These are phyloP conservation scores for Diadema setosum DNA, from an alignment of 35 echinoderm and acorn worm genomes.

Conservation along the genomic window DNA sequence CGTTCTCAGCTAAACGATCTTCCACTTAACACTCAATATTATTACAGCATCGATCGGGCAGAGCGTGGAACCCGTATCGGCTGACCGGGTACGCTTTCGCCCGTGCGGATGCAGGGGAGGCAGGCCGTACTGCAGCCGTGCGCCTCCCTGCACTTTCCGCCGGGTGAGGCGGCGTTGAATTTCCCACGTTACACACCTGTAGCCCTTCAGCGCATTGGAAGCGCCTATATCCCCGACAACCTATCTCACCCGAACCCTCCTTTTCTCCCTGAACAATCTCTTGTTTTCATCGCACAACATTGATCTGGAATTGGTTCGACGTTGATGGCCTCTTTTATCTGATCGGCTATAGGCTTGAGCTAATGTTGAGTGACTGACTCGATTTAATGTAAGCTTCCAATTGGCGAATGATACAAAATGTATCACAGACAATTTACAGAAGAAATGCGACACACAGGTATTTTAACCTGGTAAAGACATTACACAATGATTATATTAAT, in stretches of 20 bases:
- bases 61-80: background rate
- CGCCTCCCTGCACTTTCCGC: background rate
- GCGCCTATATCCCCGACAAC: background rate
- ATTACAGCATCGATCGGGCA: background rate
- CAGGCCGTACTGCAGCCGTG: background rate
- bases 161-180: background rate
- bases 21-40: slow-evolving; percentile 3
- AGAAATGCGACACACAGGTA: too few relatives aligned
- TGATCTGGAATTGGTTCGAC: background rate
- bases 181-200: background rate
- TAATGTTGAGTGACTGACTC: too few relatives aligned
- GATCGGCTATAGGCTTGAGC: too few relatives aligned
- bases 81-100: background rate
- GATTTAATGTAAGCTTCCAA: too few relatives aligned
- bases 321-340: too few relatives aligned
- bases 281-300: background rate
- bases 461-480: too few relatives aligned
- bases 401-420: too few relatives aligned
- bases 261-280: background rate
- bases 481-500: too few relatives aligned
- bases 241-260: background rate
- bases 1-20: background rate
- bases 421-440: too few relatives aligned
- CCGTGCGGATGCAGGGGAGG: background rate
- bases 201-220: background rate